Base-by-base conservation (phyloP, 2,888 invertebrate species). In the Scelioninae gen. 2 region DNA sequence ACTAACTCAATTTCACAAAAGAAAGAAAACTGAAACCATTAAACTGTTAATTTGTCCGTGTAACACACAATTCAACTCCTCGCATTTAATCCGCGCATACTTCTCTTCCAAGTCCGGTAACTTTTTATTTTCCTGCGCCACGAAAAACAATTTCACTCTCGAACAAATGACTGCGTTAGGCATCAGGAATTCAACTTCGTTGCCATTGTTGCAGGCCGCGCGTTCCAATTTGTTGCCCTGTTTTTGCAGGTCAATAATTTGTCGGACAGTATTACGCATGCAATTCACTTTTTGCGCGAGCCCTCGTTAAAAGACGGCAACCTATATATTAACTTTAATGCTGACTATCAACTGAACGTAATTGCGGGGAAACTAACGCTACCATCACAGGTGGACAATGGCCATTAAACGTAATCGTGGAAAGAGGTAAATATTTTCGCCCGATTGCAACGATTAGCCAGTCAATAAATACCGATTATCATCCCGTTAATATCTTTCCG, bases 321-420 rank as follows among this genome's bases (percentile, higher is more conserved):
- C 52, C 53, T 33, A 45, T 64, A 45, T 64, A 64, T 64, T 53
- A 52, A 53, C 5, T 35, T 52, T 64, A 35, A 64, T 53, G 53
- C 9, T 53, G 25, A 52, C 52, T 43, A 64, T 53, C 53, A 53
- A 45, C n/a, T 25, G 52, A 13, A 48, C 43, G 15, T 64, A 64
- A 64, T 64, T 64, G 45, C 16, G 11, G 63, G 25, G 35, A 64
- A 64, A 52, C 60, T 10, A 9, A 43, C 18, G 6, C 6, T 28
- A 13, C 39, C 48, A 18, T 43, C 41, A 11, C 45, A 53, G 35
- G 31, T 67, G 57, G 57, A 57, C 57, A 50, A 50, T 39, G 55
- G n/a, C 48, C 46, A 19, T 64, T 45, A 53, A 65, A 48, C 5
- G 48, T 55, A 31, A 55, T 65, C 41, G 31, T 31, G 35, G 16